Evolutionary conservation across 2,113 vertebrate genomes (phyloP).

Genomic region (Platysternon megacephalum): DNA sequence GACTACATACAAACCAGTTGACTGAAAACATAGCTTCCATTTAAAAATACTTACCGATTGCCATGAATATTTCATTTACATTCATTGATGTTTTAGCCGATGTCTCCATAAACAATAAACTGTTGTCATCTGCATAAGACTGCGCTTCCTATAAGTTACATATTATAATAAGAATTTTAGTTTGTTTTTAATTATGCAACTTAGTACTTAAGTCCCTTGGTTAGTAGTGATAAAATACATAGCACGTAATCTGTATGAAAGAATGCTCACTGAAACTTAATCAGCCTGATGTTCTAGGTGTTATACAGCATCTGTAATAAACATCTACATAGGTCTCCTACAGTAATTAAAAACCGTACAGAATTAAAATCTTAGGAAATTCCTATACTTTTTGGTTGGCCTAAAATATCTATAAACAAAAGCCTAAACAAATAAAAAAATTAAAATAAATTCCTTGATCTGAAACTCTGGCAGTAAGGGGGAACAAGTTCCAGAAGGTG

Average conservation of each 20-base stretch:
- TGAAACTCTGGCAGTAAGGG: neutral
- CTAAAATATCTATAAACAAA: neutral
- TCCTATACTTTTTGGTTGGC: neutral
- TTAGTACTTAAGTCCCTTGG: neutral
- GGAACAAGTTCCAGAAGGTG: neutral
- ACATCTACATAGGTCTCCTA: neutral
- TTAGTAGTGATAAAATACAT: neutral
- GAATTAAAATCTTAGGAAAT: neutral
- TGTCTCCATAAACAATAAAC: constrained; percentile 98
- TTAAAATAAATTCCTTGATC: neutral
- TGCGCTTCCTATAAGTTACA: constrained; percentile 90
- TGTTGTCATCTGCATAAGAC: constrained; percentile 98
- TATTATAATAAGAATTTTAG: neutral
- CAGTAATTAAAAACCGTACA: neutral
- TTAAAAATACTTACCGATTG: constrained; percentile 88
- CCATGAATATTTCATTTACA: constrained; percentile 99
- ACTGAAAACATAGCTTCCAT: neutral
- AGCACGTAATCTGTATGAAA: neutral
- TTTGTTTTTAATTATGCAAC: neutral
- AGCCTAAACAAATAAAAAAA: neutral
- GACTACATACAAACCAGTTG: neutral
- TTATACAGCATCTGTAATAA: neutral
- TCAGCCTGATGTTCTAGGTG: neutral
- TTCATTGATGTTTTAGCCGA: constrained; percentile 99
- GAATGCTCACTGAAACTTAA: neutral